Conservation (phyloP, 2,113 vertebrate genomes). For the Stigmatopora nigra region DNA sequence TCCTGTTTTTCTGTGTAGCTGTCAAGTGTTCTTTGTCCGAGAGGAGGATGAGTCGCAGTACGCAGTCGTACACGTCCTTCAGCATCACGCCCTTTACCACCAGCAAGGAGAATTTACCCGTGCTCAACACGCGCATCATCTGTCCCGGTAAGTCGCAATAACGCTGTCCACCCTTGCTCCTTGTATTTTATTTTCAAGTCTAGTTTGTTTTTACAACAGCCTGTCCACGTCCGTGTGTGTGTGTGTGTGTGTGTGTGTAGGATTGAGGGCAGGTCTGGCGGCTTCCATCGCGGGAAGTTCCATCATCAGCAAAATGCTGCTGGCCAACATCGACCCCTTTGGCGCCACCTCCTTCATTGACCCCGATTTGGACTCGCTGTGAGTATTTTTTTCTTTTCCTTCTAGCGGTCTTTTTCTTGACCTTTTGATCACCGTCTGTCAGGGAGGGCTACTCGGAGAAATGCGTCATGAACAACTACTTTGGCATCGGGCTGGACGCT, state of each 20-base stretch:
- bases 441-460: slow-evolving; percentile 97
- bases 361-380: slow-evolving; percentile 92
- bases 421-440: not conserved
- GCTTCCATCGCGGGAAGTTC: slow-evolving; percentile 98
- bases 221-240: no score
- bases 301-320: slow-evolving; percentile 98
- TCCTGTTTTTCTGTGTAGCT: slow-evolving; percentile 34
- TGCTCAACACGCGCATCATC: slow-evolving; percentile 97
- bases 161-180: no score
- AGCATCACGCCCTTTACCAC: slow-evolving; percentile 78
- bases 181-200: no score
- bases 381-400: slow-evolving; percentile 54
- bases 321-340: slow-evolving; percentile 94
- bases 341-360: slow-evolving; percentile 95
- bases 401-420: not conserved
- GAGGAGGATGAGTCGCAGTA: slow-evolving; percentile 72
- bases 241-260: slow-evolving; percentile 54
- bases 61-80: slow-evolving; percentile 80
- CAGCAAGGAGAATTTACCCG: slow-evolving; percentile 94
- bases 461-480: slow-evolving; percentile 99
- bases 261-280: slow-evolving; percentile 89
- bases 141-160: slow-evolving; percentile 98
- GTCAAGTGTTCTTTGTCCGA: slow-evolving; percentile 81
- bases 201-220: no score
- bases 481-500: slow-evolving; percentile 94